Base-by-base conservation (phyloP, 1,140 invertebrate species). In the Catajapyx aquilonaris region DNA sequence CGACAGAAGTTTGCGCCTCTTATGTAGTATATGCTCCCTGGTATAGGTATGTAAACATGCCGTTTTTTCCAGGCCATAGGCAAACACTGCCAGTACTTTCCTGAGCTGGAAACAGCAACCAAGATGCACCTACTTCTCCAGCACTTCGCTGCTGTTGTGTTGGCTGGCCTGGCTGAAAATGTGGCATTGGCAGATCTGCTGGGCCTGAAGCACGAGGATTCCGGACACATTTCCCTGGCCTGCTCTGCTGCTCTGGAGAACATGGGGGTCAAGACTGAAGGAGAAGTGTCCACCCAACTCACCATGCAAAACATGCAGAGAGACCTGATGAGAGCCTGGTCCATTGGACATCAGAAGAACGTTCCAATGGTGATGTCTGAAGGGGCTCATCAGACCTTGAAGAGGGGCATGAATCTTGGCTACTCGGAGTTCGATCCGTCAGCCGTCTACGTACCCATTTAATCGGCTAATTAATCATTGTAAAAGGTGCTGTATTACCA, bases 121-220 rank as follows among this genome's bases (percentile, higher is more conserved):
- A 88, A 91, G 59, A 90, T 94, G 75, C 93, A 91, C 60, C 66
- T 93, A 4, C 81, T 93, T 34, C 62, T 93, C 42, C 85, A 90
- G 49, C 63, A 87, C 45, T 74, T 90, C 52, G 66, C 76, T 50
- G 87, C 86, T 2, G 75, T 91, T 17, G 73, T 80, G 21, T 56
- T 93, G 43, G 84, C 84, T 2, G 83, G 83, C 5, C 57, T 95
- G 25, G 79, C 87, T 0, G 91, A 96, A 56, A 81, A 78, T 21
- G 77, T 95, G 69, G 85, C 86, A 20, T 62, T 96, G 34, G 87
- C 87, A 5, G 86, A 94, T 57, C 69, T 86, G 34, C 78, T 84
- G 15, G 86, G 85, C 2, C 67, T 95, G 21, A 73, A 80, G 41
- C 76, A 85, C 47, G 78, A 80, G 43, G 86, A 94, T 34, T 62